Evolutionary conservation across 2,888 invertebrate genomes (phyloP), one percentile per base, ranked within the genome.

Genomic region (Dilophus febrilis): DNA sequence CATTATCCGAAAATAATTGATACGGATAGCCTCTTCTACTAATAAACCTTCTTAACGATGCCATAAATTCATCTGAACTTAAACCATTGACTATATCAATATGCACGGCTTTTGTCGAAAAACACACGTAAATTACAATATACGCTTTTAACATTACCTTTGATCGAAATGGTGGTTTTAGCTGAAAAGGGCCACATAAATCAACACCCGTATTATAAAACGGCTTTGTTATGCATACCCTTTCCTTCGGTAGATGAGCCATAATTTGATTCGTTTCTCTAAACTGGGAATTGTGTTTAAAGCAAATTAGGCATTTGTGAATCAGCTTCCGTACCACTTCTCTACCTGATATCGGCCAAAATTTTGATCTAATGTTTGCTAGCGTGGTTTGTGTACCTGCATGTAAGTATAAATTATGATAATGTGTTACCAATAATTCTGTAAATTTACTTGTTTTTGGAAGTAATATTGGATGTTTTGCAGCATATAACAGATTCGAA

Each of bases 171-270:
- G 22, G 22, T 22, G 5, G 5, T 22, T 22, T 22, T 7, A 49
- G 40, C 6, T 37, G 39, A 27, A 49, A 41, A 5, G 48, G 49
- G 16, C 49, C 49, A 3, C 46, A 48, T 36, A 42, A 50, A 33
- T 50, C 49, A 2, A 48, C 41, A 1, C 48, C 48, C 8, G 46
- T 46, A n/a, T 45, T 46, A 5, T 42, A 13, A 33, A 51, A 51
- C n/a, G 49, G 47, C 8, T 42, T n/a, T 4, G 40, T 38, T 16
- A 41, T 42, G 18, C 44, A 37, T 14, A 49, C 13, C 10, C 48
- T 40, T 22, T 43, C 36, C 8, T 17, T 10, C 7, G 47, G 50
- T n/a, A 48, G 12, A 11, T 39, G 12, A 11, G 32, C 46, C 48
- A 49, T 49, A 22, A 22, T 22, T 22, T 22, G 22, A n/a, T n/a